These are phyloP conservation scores for Stegostoma tigrinum DNA, from an alignment of 2,113 vertebrate genomes.

Conservation along the genomic window DNA sequence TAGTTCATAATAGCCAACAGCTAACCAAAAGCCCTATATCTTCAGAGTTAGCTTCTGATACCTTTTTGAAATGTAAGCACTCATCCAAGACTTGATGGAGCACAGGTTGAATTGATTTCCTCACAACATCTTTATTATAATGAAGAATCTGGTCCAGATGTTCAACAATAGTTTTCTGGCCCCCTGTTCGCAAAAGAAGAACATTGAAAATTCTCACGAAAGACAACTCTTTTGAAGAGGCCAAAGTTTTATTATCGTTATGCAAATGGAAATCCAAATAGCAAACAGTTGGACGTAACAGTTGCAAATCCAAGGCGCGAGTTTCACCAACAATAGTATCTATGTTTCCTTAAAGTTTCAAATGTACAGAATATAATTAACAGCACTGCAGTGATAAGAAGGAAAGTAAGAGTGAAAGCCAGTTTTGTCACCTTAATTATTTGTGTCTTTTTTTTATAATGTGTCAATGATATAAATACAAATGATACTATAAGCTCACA, in stretches of 20 bases:
- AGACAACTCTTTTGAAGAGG: constrained; percentile 40
- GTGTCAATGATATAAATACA: background rate
- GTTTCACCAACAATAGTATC: background rate
- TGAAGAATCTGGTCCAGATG: constrained; percentile 45
- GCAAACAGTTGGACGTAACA: background rate
- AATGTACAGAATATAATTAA: background rate
- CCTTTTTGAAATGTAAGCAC: constrained; percentile 40
- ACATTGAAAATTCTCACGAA: constrained; percentile 44
- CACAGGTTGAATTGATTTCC: constrained; percentile 37
- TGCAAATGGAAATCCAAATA: background rate
- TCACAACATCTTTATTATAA: constrained; percentile 43
- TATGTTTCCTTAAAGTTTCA: background rate
- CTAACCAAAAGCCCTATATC: background rate
- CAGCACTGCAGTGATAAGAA: background rate
- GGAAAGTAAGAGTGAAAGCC: background rate
- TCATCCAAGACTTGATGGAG: constrained; percentile 43
- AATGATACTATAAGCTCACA: background rate
- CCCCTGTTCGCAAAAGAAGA: constrained; percentile 45
- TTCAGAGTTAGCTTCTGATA: constrained; percentile 35
- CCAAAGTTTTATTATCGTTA: background rate
- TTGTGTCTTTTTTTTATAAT: background rate
- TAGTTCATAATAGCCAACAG: background rate
- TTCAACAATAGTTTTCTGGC: constrained; percentile 41
- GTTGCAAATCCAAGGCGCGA: no score
- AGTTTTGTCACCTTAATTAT: no score